Conservation (phyloP, 2,113 vertebrate species). For the Syngnathoides biaculeatus region DNA sequence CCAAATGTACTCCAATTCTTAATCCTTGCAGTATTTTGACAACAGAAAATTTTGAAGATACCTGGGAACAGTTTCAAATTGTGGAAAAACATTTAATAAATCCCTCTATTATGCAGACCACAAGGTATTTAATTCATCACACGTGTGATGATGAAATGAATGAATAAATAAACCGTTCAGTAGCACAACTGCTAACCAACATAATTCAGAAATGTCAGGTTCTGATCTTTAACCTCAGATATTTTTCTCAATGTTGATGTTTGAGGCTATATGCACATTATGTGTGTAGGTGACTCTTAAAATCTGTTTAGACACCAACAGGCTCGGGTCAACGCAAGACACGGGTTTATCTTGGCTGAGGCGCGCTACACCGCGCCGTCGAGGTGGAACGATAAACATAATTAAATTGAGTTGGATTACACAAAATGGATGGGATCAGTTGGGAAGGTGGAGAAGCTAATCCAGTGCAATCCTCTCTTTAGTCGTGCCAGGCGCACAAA, state of each 20-base stretch:
- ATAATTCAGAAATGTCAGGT: slow-evolving; percentile 20
- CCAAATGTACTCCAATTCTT: too few relatives aligned
- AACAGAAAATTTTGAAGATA: too few relatives aligned
- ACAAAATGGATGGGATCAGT: slow-evolving; percentile 73
- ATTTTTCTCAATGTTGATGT: slow-evolving; percentile 32
- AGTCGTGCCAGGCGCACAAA: slow-evolving; percentile 54
- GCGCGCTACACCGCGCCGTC: slow-evolving; percentile 55
- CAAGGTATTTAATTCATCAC: too few relatives aligned
- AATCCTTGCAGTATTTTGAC: too few relatives aligned
- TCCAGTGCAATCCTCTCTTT: slow-evolving; percentile 71
- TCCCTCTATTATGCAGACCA: too few relatives aligned
- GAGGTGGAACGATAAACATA: slow-evolving; percentile 74
- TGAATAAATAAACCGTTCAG: too few relatives aligned
- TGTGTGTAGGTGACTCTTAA: slow-evolving; percentile 51
- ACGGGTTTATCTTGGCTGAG: slow-evolving; percentile 64
- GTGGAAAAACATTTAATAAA: too few relatives aligned
- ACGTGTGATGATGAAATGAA: too few relatives aligned
- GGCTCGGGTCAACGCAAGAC: slow-evolving; percentile 56
- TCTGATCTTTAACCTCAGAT: slow-evolving; percentile 36
- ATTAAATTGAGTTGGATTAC: slow-evolving; percentile 77
- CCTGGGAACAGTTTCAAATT: too few relatives aligned
- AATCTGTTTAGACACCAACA: slow-evolving; percentile 67
- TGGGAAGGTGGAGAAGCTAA: slow-evolving; percentile 68
- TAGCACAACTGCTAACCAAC: slow-evolving; percentile 16
- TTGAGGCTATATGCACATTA: slow-evolving; percentile 9